phyloP scores from a whole-genome alignment of 2,888 invertebrate genomes.

The Scaptodrosophila latifasciaeformis region DNA sequence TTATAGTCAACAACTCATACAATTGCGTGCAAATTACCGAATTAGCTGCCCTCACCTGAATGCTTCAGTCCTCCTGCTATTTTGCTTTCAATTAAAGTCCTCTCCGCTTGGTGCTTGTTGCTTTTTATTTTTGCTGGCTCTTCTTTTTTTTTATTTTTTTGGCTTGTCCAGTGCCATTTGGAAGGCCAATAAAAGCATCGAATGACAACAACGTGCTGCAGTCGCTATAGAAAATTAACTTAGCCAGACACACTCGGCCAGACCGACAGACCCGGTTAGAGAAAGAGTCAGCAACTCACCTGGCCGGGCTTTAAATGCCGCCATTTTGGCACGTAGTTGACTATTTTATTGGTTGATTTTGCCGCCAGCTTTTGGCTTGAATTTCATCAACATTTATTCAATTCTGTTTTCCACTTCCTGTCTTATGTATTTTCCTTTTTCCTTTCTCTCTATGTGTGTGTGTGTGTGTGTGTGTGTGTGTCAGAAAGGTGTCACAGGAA shows the following conservation, averaged over 20 bases:
- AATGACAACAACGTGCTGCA: constrained; percentile 61
- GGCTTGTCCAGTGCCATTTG: constrained; percentile 4
- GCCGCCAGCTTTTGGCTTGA: not conserved
- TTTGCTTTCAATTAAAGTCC: constrained; percentile 60
- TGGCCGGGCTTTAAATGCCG: constrained; percentile 2
- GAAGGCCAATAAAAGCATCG: constrained; percentile 50
- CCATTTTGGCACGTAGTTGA: constrained; percentile 5
- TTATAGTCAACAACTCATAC: constrained; percentile 62
- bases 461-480: constrained; percentile 15
- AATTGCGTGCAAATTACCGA: constrained; percentile 67
- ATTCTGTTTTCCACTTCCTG: too few relatives aligned
- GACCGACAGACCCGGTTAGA: constrained; percentile 1
- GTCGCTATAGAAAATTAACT: constrained; percentile 61
- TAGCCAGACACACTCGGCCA: constrained; percentile 37
- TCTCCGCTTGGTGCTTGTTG: constrained; percentile 1
- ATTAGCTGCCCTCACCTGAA: constrained; percentile 61
- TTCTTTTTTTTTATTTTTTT: too few relatives aligned
- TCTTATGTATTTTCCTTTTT: too few relatives aligned
- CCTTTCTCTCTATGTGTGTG: not conserved
- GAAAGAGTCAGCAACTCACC: constrained; percentile 26
- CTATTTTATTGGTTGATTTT: constrained; percentile 5
- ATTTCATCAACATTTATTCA: not conserved
- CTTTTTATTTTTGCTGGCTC: not conserved
- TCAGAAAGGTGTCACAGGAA: constrained; percentile 1
- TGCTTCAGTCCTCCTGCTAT: constrained; percentile 40